phyloP scores from a whole-genome alignment of 1,140 invertebrate species.

The Arion vulgaris region DNA sequence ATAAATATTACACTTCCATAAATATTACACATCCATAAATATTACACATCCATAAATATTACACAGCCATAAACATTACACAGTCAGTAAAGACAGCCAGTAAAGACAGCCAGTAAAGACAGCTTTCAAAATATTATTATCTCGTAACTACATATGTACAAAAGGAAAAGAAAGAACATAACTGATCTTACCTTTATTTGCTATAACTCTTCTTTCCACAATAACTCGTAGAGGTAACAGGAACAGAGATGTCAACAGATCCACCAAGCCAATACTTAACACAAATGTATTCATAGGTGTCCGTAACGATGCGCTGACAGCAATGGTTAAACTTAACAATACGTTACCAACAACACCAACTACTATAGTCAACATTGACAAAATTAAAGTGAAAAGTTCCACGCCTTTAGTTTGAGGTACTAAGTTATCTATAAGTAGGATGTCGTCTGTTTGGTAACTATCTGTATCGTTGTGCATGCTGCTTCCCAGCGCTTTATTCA shows the following conservation, averaged over 20 bases:
- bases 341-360: constrained; percentile 15
- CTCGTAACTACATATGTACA: too few relatives aligned
- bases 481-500: background rate
- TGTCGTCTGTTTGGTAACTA: background rate
- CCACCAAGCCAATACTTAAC: constrained; percentile 24
- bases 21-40: too few relatives aligned
- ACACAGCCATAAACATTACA: too few relatives aligned
- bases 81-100: too few relatives aligned
- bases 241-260: constrained; percentile 8
- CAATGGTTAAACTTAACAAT: background rate
- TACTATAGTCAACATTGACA: background rate
- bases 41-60: too few relatives aligned
- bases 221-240: constrained; percentile 3
- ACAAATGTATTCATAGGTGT: constrained; percentile 34
- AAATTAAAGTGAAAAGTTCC: background rate
- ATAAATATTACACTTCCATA: too few relatives aligned
- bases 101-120: too few relatives aligned
- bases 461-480: background rate
- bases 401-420: background rate
- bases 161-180: too few relatives aligned
- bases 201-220: background rate
- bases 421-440: background rate
- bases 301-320: background rate
- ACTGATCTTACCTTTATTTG: background rate
- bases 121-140: too few relatives aligned